These are phyloP conservation scores for Alauda arvensis DNA, from an alignment of 2,797 vertebrate species.

Conservation along the genomic window DNA sequence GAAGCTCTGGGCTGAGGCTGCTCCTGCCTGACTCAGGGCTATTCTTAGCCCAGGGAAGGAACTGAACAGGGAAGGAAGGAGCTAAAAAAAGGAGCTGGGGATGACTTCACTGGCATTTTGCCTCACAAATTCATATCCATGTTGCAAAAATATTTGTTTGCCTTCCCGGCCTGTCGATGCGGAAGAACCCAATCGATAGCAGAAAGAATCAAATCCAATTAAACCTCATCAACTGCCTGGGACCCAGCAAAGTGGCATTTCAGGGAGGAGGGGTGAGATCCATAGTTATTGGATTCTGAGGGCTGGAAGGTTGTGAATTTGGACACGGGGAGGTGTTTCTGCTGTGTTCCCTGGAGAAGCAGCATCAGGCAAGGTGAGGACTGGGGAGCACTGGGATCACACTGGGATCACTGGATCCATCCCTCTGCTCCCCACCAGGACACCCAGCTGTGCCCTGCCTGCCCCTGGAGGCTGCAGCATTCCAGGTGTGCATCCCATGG, in stretches of 20 bases:
- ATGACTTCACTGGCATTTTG: constrained; percentile 26
- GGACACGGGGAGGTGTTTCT: accelerated
- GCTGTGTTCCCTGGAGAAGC: background rate
- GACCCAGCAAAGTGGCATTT: background rate
- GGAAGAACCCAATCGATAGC: background rate
- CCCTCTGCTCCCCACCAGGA: background rate
- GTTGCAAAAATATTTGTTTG: background rate
- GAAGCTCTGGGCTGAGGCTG: constrained; percentile 6
- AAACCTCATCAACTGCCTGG: background rate
- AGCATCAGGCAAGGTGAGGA: accelerated
- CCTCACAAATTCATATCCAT: background rate
- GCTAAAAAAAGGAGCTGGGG: constrained; percentile 1
- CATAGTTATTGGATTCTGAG: background rate
- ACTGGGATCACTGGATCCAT: background rate
- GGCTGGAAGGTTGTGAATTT: background rate
- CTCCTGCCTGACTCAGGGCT: constrained; percentile 24
- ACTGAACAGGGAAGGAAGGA: constrained; percentile 45
- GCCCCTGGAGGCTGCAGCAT: background rate
- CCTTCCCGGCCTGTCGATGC: accelerated
- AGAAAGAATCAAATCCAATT: background rate
- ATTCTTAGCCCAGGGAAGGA: constrained; percentile 59
- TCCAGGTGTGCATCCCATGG: background rate
- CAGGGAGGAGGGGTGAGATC: background rate
- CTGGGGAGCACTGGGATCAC: background rate
- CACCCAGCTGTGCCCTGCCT: background rate